These are phyloP conservation scores for Myocastor coypus DNA, from an alignment of 2,113 vertebrate species.

Conservation along the genomic window DNA sequence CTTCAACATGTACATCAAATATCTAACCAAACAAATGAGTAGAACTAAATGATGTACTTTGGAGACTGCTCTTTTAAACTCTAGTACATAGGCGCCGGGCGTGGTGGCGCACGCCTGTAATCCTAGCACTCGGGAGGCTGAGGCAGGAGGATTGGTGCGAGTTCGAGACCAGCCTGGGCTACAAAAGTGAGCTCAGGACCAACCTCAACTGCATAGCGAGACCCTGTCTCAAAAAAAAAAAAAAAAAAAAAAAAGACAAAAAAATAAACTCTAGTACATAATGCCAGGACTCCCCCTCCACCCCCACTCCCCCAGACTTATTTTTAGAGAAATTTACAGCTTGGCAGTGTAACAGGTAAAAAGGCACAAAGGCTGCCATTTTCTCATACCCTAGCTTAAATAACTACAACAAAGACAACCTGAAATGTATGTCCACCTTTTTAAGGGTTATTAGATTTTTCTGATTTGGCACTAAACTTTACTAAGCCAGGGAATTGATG, in stretches of 20 bases:
- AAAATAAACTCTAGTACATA: slow-evolving; percentile 26
- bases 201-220: too few species aligned
- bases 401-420: slow-evolving; percentile 45
- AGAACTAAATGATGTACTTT: slow-evolving; percentile 33
- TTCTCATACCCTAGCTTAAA: slow-evolving; percentile 51
- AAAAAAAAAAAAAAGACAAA: too few species aligned
- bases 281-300: too few species aligned
- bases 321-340: slow-evolving; percentile 62
- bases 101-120: too few species aligned
- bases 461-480: slow-evolving; percentile 47
- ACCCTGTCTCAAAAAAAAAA: too few species aligned
- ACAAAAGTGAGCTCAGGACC: too few species aligned
- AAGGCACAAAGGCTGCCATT: slow-evolving; percentile 58
- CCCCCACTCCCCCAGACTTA: too few species aligned
- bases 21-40: slow-evolving; percentile 31
- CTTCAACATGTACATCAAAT: background rate
- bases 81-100: too few species aligned
- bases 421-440: slow-evolving; percentile 35
- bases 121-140: too few species aligned
- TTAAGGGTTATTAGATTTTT: slow-evolving; percentile 38
- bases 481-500: slow-evolving; percentile 3
- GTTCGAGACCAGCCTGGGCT: too few species aligned
- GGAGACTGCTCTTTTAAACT: slow-evolving; percentile 15
- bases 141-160: too few species aligned
- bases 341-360: slow-evolving; percentile 51